Percentiles rank a stretch among this genome's conserved stretches.
Evolutionary conservation across 2,888 invertebrate species (phyloP).

Genomic region (Melanchra persicariae): DNA sequence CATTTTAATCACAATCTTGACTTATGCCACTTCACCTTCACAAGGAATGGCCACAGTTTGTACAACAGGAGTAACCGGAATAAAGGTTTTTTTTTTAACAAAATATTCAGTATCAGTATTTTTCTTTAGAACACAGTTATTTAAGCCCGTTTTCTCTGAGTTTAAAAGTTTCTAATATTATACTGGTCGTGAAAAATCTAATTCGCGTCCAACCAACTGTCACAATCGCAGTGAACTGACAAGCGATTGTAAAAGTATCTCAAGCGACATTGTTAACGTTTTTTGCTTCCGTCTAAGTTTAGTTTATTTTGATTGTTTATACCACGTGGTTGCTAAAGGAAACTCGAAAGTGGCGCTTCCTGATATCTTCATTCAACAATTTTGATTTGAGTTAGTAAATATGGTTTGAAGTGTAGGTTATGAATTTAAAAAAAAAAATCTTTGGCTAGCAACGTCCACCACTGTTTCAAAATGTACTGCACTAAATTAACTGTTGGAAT

Average conservation of each 20-base stretch:
- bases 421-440: neutral
- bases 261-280: constrained; percentile 41
- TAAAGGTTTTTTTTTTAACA: neutral
- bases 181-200: neutral
- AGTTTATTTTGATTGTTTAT: constrained; percentile 53
- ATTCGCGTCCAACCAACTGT: constrained; percentile 55
- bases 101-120: too few relatives aligned
- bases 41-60: neutral
- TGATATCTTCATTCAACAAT: constrained; percentile 58
- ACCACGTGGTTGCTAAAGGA: constrained; percentile 56
- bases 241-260: constrained; percentile 52
- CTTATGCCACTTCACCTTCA: constrained; percentile 52
- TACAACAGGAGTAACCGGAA: constrained; percentile 1
- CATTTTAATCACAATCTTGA: constrained; percentile 72
- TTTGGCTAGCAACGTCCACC: neutral
- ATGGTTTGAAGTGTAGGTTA: constrained; percentile 10
- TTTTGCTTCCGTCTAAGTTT: constrained; percentile 50
- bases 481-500: neutral
- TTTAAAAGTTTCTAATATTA: neutral
- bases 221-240: constrained; percentile 52
- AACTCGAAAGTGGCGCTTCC: constrained; percentile 59
- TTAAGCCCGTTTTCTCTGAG: neutral
- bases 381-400: constrained; percentile 55
- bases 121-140: neutral
- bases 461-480: neutral